Evolutionary conservation across 2,113 vertebrate genomes (phyloP), one percentile per base, ranked within the genome.

Genomic region (Syngnathus scovelli): DNA sequence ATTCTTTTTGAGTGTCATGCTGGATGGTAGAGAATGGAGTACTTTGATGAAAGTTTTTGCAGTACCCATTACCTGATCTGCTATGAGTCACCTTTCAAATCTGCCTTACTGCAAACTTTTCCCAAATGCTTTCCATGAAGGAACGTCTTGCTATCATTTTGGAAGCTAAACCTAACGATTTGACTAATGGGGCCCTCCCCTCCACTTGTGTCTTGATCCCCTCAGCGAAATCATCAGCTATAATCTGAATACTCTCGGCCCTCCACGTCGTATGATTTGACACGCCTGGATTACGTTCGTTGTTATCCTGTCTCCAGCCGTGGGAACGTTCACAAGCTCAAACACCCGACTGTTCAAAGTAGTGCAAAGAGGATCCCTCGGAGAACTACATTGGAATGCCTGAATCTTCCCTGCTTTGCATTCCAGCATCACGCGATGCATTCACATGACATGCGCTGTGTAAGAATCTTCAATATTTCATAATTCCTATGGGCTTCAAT

Each of bases 401-500:
- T 68, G 68, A 33, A 49, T 43, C 71, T 21, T 54, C 2, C 1
- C 55, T 41, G 67, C 67, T 83, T 78, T 83, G 80, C 76, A 74
- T 88, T 77, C 64, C 12, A 61, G 71, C 76, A 68, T 68, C 58
- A 69, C 38, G 38, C 70, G 15, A 78, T 61, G 71, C 67, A 52
- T 83, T 80, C 78, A 76, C 66, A 56, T 54, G 61, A 67, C 77
- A 71, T 44, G n/a, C 18, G 55, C 18, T 52, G 66, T 62, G 76
- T 36, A 70, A 43, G 72, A 69, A 19, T 41, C 67, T 85, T 85
- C 83, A 83, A 86, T 86, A 85, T 84, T 88, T 85, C 66, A 85
- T 84, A 67, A 82, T 78, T 88, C 82, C 82, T 83, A 69, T 76
- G 83, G 77, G 79, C 68, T 74, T 68, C 23, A 13, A 72, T 36